phyloP scores from a whole-genome alignment of 2,113 vertebrate genomes.

The Catagonus wagneri region DNA sequence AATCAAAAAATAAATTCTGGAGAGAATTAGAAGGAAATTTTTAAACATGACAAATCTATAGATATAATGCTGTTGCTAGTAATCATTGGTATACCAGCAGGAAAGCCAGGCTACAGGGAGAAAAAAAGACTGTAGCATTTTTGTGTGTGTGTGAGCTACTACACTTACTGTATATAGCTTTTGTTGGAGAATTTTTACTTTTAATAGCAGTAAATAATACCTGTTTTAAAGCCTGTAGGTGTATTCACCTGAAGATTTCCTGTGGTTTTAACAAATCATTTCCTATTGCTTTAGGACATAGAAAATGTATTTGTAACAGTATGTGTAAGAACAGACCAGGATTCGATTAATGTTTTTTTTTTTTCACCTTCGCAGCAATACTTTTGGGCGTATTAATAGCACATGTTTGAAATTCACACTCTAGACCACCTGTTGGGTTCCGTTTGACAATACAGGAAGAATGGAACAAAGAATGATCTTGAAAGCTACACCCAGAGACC shows the following conservation, averaged over 20 bases:
- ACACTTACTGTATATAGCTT: neutral
- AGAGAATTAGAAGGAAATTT: neutral
- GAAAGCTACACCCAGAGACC: slow-evolving; percentile 55
- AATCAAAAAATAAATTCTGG: neutral
- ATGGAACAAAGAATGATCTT: slow-evolving; percentile 49
- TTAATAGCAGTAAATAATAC: neutral
- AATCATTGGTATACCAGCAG: neutral
- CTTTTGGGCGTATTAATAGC: slow-evolving; percentile 60
- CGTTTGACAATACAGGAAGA: slow-evolving; percentile 13
- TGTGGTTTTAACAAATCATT: neutral
- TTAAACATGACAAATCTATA: neutral
- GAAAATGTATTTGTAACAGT: slow-evolving; percentile 10
- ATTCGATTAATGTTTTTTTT: slow-evolving; percentile 11
- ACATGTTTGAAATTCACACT: slow-evolving; percentile 42
- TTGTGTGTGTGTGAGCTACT: neutral
- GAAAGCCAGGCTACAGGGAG: neutral
- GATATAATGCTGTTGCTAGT: neutral
- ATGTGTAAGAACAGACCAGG: neutral
- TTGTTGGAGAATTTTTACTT: slow-evolving; percentile 15
- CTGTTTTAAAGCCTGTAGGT: slow-evolving; percentile 14
- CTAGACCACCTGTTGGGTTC: neutral
- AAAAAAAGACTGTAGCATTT: neutral
- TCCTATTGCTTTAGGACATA: neutral
- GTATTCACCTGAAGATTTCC: neutral
- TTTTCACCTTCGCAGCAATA: slow-evolving; percentile 54